These are phyloP conservation scores for Dicrostonyx torquatus DNA, from an alignment of 2,797 vertebrate genomes.

Conservation along the genomic window DNA sequence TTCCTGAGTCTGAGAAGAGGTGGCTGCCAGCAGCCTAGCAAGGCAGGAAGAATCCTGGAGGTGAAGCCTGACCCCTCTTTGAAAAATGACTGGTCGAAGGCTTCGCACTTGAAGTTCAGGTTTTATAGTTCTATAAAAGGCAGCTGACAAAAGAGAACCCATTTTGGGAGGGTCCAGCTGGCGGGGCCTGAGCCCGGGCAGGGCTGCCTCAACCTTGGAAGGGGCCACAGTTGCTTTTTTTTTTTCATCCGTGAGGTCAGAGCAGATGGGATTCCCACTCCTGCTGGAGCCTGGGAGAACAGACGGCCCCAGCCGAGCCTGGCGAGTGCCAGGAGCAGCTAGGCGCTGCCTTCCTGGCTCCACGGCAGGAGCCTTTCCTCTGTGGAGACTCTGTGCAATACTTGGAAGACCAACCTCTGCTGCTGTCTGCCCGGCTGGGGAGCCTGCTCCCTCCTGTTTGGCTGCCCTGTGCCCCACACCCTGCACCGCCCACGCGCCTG, in stretches of 20 bases:
- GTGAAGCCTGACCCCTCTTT: neutral
- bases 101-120: constrained; percentile 69
- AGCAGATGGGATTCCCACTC: constrained; percentile 75
- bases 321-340: constrained; percentile 73
- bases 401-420: constrained; percentile 69
- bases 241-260: constrained; percentile 71
- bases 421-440: neutral
- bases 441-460: neutral
- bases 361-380: constrained; percentile 26
- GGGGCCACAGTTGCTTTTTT: constrained; percentile 57
- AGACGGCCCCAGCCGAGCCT: constrained; percentile 41
- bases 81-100: constrained; percentile 63
- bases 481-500: neutral
- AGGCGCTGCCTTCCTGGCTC: constrained; percentile 76
- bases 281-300: constrained; percentile 74
- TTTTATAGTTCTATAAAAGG: constrained; percentile 87
- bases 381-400: constrained; percentile 50
- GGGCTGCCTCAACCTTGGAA: constrained; percentile 61
- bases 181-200: constrained; percentile 69
- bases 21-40: neutral
- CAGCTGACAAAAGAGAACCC: constrained; percentile 83
- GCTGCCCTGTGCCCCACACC: neutral
- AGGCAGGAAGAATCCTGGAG: constrained; percentile 20
- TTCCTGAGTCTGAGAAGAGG: constrained; percentile 12
- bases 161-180: constrained; percentile 82